Conservation (phyloP, 2,113 vertebrate genomes). For the Engraulis encrasicolus region DNA sequence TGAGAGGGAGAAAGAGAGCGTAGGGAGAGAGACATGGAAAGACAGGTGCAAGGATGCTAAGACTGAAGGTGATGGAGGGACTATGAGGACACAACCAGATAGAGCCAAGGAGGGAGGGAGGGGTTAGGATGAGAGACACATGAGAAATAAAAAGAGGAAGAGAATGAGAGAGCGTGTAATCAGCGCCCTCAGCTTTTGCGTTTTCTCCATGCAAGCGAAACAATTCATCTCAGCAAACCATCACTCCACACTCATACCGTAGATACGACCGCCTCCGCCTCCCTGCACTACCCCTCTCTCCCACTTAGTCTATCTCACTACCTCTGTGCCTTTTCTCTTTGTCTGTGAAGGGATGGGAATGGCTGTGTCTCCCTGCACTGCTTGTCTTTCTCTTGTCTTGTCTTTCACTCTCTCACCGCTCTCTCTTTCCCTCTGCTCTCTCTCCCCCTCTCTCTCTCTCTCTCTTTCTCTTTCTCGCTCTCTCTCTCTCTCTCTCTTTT, state of each 20-base stretch:
- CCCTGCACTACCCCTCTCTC: no score
- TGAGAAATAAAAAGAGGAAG: neutral
- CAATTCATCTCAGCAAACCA: constrained; percentile 30
- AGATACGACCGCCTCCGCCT: constrained; percentile 13
- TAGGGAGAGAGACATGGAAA: neutral
- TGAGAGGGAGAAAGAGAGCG: no score
- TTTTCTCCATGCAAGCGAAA: constrained; percentile 22
- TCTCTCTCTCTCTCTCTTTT: no score
- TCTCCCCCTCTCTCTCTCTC: no score
- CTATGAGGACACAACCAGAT: neutral
- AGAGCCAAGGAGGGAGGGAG: neutral
- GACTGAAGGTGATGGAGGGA: neutral
- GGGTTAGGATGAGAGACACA: neutral
- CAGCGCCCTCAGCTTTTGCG: neutral
- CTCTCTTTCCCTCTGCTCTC: no score
- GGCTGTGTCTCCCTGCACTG: no score
- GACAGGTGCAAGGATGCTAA: neutral
- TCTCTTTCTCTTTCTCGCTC: no score
- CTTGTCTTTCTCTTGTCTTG: no score
- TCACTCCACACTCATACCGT: neutral
- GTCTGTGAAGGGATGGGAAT: no score
- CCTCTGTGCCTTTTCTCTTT: no score
- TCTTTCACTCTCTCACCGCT: no score
- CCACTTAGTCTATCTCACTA: no score
- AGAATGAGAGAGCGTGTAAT: constrained; percentile 2